These are phyloP conservation scores for Dendropsophus ebraccatus DNA, from an alignment of 2,113 vertebrate species.

Conservation along the genomic window DNA sequence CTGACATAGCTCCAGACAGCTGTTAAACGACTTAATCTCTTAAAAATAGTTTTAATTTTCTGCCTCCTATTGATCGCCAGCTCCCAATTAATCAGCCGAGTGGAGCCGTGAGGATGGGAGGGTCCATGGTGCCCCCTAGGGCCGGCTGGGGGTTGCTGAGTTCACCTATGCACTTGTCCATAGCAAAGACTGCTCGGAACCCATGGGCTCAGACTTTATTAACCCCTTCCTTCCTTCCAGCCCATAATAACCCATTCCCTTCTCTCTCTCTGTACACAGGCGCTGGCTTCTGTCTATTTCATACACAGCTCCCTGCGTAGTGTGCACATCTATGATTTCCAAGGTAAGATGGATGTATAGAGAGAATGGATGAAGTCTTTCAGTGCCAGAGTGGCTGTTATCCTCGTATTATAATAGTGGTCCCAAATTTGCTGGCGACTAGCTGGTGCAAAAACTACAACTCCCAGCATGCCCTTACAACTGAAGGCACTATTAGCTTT, in stretches of 20 bases:
- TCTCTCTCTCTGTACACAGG: conserved; percentile 9
- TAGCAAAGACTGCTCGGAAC: conserved; percentile 9
- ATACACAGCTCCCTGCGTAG: conserved; percentile 23
- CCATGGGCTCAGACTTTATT: neutral
- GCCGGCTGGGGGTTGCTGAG: conserved; percentile 24
- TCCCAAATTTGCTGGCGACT: no score
- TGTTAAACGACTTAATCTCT: conserved; percentile 61
- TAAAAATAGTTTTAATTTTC: conserved; percentile 61
- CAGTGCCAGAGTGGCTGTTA: no score
- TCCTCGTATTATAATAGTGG: no score
- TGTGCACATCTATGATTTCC: conserved; percentile 50
- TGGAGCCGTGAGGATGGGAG: conserved; percentile 39
- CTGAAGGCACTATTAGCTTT: no score
- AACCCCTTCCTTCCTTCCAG: neutral
- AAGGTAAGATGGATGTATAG: conserved; percentile 42
- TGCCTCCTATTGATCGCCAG: conserved; percentile 58
- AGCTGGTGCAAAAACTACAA: no score
- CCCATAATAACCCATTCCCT: conserved; percentile 12
- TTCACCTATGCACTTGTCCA: conserved; percentile 37
- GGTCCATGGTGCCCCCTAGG: conserved; percentile 40
- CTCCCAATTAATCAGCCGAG: conserved; percentile 58
- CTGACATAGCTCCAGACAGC: conserved; percentile 60
- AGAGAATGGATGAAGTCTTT: neutral
- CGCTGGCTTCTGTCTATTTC: conserved; percentile 51
- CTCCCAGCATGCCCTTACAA: no score